These are phyloP conservation scores for Ichneumoninae sp. DNA, from an alignment of 2,888 invertebrate species.

Conservation along the genomic window DNA sequence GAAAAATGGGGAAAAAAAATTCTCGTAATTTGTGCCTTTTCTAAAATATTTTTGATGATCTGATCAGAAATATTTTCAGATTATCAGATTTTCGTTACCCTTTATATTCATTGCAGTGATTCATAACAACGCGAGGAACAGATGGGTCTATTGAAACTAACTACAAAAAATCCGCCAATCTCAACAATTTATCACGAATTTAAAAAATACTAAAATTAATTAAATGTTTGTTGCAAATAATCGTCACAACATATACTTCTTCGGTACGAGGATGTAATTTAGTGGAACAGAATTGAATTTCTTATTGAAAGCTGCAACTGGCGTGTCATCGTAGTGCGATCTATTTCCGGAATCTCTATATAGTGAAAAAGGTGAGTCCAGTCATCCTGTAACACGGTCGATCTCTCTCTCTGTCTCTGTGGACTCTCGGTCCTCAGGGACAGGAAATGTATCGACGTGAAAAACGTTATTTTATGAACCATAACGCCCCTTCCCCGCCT, in stretches of 20 bases:
- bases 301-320: neutral
- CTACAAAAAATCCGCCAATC: neutral
- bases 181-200: neutral
- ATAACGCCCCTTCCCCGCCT: conserved; percentile 11
- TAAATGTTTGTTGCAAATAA: neutral
- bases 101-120: neutral
- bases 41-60: conserved; percentile 26
- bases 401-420: conserved; percentile 23
- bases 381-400: conserved; percentile 4
- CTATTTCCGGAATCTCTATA: conserved; percentile 15
- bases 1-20: conserved; percentile 22
- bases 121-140: neutral
- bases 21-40: conserved; percentile 17
- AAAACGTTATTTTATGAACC: conserved; percentile 52
- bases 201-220: neutral
- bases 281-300: neutral
- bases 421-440: conserved; percentile 19
- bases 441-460: conserved; percentile 24
- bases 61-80: conserved; percentile 10
- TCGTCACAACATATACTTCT: neutral
- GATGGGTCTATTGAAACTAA: neutral
- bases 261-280: too few relatives aligned
- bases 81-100: neutral
- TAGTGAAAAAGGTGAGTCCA: neutral
- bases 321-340: conserved; percentile 4